Base-by-base conservation (phyloP, 2,888 invertebrate genomes). In the Dione vanillae region DNA sequence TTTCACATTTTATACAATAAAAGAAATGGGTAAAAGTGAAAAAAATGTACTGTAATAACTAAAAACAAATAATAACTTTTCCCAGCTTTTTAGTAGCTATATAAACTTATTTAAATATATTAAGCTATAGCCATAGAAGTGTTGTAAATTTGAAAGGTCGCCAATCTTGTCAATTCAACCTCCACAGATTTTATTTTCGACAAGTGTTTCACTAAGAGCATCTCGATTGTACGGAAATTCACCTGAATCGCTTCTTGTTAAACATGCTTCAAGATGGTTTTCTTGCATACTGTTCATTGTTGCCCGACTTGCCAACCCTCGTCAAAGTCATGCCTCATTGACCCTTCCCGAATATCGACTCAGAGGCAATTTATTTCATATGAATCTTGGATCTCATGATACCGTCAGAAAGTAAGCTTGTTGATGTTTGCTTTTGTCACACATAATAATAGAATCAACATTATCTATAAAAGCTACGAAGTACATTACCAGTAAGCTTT, bases 281-380 rank as follows among this genome's bases (percentile, higher is more conserved):
- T 80, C 87, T 83, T 91, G 91, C 90, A 90, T 90, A 91, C 90
- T 89, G 89, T 82, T 78, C 82, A 80, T 75, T 78, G 77, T 77
- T 76, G 69, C 74, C 76, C 72, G 75, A 67, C 75, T 70, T 67
- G 76, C 67, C 74, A 52, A 92, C 92, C 92, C 92, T 91, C 88
- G 90, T 92, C 92, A 92, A 90, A 78, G 92, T 90, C 91, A 86
- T 83, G 89, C 83, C 89, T 91, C 91, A 92, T 92, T 92, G 92
- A 92, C 90, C 86, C 85, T 78, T 78, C 80, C 82, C 82, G 78
- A 86, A 86, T 89, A 91, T 91, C 90, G 88, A 89, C 88, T 89
- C 85, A 80, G 85, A 87, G 85, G 83, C 89, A 88, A 92, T 92
- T 91, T 91, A 91, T 90, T 90, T 89, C 89, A 89, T 91, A 91